Evolutionary conservation across 2,888 invertebrate species (phyloP), one percentile per base, ranked within the genome.

Genomic region (Coenonympha arcania): DNA sequence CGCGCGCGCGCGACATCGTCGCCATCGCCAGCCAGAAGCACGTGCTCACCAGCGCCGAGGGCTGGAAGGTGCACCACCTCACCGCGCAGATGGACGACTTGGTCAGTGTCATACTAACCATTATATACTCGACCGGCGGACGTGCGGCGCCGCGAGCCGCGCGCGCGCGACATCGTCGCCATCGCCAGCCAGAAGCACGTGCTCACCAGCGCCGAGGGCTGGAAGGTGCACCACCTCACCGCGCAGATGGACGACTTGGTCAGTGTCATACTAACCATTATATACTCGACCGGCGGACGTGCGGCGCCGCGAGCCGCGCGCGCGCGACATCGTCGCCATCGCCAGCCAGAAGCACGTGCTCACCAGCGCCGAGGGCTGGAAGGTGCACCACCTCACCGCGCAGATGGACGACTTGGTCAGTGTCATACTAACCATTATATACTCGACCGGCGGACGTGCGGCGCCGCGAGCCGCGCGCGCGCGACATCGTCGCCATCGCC

Each of bases 161-260:
- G 94, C 54, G 92, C 95, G 0, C 55, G 70, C 0, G 80, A 81
- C 66, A 93, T 98, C 33, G 92, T 93, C 68, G 96, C 97, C 79
- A 88, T 98, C 64, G 95, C 97, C 22, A 93, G 93, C 78, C 96
- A 96, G 76, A 92, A 92, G 58, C 91, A 94, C 69, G 93, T 96
- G 44, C 85, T 93, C 58, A 93, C 95, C 67, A 95, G 94, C 79
- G 91, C 95, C 13, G 94, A 95, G 62, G 98, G 98, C 1, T 98
- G 98, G 98, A 98, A 97, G 84, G 90, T 98, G 53, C 92, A 94
- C 84, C 96, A 96, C 74, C 89, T 98, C 62, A 93, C 93, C 30
- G 92, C 95, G 34, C 96, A 97, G 87, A 93, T 98, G 92, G 95
- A 96, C 68, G 95, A 96, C 76, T 84, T 97, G 89, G 96, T 95